Evolutionary conservation across 2,888 invertebrate genomes (phyloP).

Genomic region (Ditula angustiorana): DNA sequence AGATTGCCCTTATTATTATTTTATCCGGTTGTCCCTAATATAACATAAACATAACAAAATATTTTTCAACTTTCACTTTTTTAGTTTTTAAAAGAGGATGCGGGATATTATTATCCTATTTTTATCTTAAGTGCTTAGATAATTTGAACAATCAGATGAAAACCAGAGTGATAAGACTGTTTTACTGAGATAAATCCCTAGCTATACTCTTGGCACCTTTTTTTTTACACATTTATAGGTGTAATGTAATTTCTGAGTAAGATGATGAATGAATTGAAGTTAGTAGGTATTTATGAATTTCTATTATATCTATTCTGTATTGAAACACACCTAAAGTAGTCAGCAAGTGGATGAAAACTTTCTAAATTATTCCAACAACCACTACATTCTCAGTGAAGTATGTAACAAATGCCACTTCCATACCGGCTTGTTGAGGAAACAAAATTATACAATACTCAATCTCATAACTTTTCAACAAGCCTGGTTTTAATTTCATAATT

Average conservation of each 20-base stretch:
- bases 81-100: background rate
- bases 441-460: slow-evolving; percentile 12
- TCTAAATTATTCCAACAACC: slow-evolving; percentile 65
- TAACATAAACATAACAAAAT: background rate
- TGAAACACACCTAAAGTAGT: background rate
- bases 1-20: background rate
- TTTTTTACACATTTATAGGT: too few species aligned
- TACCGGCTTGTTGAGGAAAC: slow-evolving; percentile 18
- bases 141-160: slow-evolving; percentile 13
- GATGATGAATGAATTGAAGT: background rate
- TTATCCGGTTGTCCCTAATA: background rate
- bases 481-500: too few species aligned
- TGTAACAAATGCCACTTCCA: slow-evolving; percentile 45
- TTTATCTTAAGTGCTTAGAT: slow-evolving; percentile 25
- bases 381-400: slow-evolving; percentile 51
- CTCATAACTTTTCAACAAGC: background rate
- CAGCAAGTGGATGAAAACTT: slow-evolving; percentile 49
- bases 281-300: background rate
- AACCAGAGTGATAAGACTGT: slow-evolving; percentile 21
- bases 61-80: background rate
- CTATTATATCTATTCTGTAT: background rate
- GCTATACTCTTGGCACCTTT: too few species aligned
- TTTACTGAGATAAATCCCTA: slow-evolving; percentile 27
- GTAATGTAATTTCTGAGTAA: too few species aligned
- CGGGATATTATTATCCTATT: slow-evolving; percentile 3